Evolutionary conservation across 2,113 vertebrate species (phyloP).

Genomic region (Sclerurus mexicanus): DNA sequence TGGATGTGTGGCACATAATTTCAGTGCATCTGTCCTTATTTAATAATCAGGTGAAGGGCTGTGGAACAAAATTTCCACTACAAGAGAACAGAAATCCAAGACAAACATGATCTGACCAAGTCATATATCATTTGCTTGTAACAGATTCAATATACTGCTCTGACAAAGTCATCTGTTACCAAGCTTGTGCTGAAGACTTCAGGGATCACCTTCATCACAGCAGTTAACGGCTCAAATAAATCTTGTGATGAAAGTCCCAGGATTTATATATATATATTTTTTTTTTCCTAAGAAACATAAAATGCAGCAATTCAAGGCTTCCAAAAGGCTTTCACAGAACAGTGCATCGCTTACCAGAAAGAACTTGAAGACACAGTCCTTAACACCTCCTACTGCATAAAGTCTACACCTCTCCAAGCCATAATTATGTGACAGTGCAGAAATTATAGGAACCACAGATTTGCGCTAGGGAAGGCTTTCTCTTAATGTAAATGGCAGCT

Average conservation of each 20-base stretch:
- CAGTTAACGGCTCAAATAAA: background rate
- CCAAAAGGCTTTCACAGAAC: background rate
- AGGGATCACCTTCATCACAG: conserved; percentile 20
- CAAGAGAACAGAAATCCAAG: conserved; percentile 18
- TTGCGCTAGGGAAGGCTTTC: background rate
- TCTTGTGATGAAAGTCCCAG: background rate
- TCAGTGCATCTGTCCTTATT: background rate
- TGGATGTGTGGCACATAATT: background rate
- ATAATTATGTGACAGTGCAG: background rate
- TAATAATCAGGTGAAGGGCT: background rate
- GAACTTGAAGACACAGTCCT: background rate
- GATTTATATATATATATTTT: no score
- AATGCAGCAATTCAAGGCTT: background rate
- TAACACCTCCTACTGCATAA: background rate
- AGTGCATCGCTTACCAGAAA: background rate
- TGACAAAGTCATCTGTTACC: conserved; percentile 52
- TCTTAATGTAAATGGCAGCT: background rate
- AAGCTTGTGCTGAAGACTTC: conserved; percentile 14
- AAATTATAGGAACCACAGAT: background rate
- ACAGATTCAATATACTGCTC: conserved; percentile 7
- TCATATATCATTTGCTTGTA: conserved; percentile 16
- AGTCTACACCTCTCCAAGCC: background rate
- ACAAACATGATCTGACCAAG: background rate
- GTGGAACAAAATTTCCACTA: background rate
- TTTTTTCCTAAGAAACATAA: background rate